Conservation (phyloP, 2,888 invertebrate genomes). For the Agrochola lota region DNA sequence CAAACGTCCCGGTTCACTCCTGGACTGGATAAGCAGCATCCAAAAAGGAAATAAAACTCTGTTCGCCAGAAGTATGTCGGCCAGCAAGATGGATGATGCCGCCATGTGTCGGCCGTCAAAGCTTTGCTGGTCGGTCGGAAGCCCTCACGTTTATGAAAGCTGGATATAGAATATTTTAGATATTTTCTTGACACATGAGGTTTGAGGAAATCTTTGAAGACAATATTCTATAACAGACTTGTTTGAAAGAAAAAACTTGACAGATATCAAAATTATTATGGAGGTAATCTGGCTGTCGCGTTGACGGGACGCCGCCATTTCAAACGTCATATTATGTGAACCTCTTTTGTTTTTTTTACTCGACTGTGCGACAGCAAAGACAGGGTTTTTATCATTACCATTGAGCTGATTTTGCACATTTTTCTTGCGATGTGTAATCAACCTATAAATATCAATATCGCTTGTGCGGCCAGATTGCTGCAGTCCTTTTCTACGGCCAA, state of each 20-base stretch:
- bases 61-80: constrained; percentile 31
- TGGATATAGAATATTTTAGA: constrained; percentile 7
- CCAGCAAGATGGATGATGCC: constrained; percentile 41
- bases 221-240: neutral
- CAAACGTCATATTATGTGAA: neutral
- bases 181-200: neutral
- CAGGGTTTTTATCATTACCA: neutral
- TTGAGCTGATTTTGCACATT: neutral
- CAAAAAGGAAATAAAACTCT: constrained; percentile 45
- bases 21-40: constrained; percentile 14
- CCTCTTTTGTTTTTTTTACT: neutral
- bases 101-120: constrained; percentile 36
- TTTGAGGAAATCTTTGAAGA: neutral
- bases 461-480: neutral
- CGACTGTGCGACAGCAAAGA: too few species aligned
- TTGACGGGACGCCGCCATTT: neutral
- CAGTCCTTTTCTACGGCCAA: neutral
- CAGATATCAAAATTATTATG: too few species aligned
- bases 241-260: neutral
- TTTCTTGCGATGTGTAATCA: neutral
- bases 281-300: too few species aligned
- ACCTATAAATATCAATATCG: neutral
- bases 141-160: constrained; percentile 16
- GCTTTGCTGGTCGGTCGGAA: constrained; percentile 7
- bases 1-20: neutral